A percentile compares a stretch with the other conserved stretches of the same genome.
phyloP scores from a whole-genome alignment of 2,888 invertebrate genomes.

The Gastrophysa polygoni region DNA sequence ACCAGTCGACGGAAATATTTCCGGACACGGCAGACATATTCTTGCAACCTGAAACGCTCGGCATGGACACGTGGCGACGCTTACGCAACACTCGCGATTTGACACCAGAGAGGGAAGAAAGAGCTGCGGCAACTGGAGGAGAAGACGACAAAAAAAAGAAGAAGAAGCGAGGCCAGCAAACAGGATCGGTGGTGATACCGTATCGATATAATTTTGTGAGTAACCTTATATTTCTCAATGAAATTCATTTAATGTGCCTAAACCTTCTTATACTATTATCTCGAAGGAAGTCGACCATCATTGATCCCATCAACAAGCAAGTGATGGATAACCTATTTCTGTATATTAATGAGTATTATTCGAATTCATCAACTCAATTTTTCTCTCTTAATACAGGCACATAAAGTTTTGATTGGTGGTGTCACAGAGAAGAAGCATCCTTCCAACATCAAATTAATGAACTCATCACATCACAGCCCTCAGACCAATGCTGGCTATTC shows the following conservation, averaged over 20 bases:
- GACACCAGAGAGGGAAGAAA: slow-evolving; percentile 53
- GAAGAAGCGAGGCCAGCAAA: slow-evolving; percentile 12
- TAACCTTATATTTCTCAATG: background rate
- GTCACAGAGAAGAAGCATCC: slow-evolving; percentile 69
- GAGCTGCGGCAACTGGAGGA: slow-evolving; percentile 15
- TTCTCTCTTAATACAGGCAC: slow-evolving; percentile 55
- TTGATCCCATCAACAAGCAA: too few relatives aligned
- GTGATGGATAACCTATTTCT: too few relatives aligned
- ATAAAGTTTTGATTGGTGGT: slow-evolving; percentile 68
- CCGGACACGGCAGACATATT: slow-evolving; percentile 68
- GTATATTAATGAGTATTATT: too few relatives aligned
- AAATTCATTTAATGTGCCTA: too few relatives aligned
- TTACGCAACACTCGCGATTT: slow-evolving; percentile 67
- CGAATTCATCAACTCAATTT: too few relatives aligned
- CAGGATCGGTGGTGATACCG: slow-evolving; percentile 31
- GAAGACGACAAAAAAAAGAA: background rate
- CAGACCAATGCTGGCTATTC: slow-evolving; percentile 83
- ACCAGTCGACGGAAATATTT: slow-evolving; percentile 69
- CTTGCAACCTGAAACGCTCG: slow-evolving; percentile 72
- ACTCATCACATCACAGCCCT: slow-evolving; percentile 80
- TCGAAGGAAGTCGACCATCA: too few relatives aligned
- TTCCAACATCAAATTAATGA: slow-evolving; percentile 77
- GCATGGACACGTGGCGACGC: slow-evolving; percentile 68
- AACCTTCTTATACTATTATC: too few relatives aligned
- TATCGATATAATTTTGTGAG: slow-evolving; percentile 49